A percentile compares a stretch with the other conserved stretches of the same genome.
phyloP scores from a whole-genome alignment of 2,888 invertebrate species.

The Tenodera sinensis region DNA sequence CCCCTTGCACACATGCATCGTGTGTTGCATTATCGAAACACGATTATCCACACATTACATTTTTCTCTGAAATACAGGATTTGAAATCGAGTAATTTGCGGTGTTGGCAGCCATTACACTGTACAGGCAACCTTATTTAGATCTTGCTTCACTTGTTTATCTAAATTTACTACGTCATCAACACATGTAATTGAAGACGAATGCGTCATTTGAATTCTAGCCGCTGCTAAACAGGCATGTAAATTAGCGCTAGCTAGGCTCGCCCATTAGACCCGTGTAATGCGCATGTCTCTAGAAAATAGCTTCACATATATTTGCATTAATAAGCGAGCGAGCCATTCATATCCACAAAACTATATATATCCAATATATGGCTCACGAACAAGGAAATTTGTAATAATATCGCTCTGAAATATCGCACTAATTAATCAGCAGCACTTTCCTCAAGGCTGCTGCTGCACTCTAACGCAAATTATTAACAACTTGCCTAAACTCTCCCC shows the following conservation, averaged over 20 bases:
- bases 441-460: too few relatives aligned
- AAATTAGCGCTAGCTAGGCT: background rate
- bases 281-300: background rate
- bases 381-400: background rate
- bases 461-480: too few relatives aligned
- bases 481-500: too few relatives aligned
- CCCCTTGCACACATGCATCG: too few relatives aligned
- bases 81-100: too few relatives aligned
- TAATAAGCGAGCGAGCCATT: background rate
- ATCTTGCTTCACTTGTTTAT: background rate
- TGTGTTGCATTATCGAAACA: too few relatives aligned
- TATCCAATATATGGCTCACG: background rate
- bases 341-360: background rate
- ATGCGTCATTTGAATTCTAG: background rate
- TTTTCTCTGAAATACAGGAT: too few relatives aligned
- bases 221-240: background rate
- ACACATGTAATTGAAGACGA: background rate
- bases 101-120: too few relatives aligned
- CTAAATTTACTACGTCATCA: background rate
- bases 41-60: too few relatives aligned
- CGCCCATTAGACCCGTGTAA: background rate
- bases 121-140: too few relatives aligned
- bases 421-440: background rate
- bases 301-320: background rate
- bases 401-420: background rate